Base-by-base conservation (phyloP, 2,888 invertebrate genomes). In the Eupithecia dodoneata region DNA sequence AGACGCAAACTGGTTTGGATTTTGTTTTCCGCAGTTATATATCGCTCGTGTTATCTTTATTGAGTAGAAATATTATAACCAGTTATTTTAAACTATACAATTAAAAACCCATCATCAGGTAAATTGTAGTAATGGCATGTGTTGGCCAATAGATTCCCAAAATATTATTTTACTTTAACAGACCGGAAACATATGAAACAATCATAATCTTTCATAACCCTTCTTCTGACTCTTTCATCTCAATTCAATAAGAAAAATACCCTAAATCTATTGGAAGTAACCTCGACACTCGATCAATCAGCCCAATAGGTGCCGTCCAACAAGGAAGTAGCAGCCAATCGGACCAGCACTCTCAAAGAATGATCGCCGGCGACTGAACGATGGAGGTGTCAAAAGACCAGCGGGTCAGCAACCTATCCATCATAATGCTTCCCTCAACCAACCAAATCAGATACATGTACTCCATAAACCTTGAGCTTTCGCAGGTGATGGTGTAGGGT, bases 351-450 rank as follows among this genome's bases (percentile, higher is more conserved):
- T 90, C 91, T 91, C 93, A 91, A 93, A 93, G 92, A 87, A 87
- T 88, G 91, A 93, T 93, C 90, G 90, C 89, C 86, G 89, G 84
- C 91, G 86, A 93, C 94, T 94, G 94, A 94, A 90, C 91, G 94
- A 94, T 94, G 92, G 90, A 87, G 87, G 88, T 89, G 92, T 90
- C 93, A 91, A 93, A 93, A 92, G 91, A 91, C 90, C 91, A 91
- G 91, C 88, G 89, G 92, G 88, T 89, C 87, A 91, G 87, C 89
- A 87, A 85, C 89, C 89, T 87, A 94, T 94, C 93, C 92, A 94
- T 94, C 94, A 94, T 92, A 91, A 84, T 86, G 84, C 88, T 88
- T 83, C 83, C 83, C 81, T 75, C 74, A 75, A 80, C 94, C 90
- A 91, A 41, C 83, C 66, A 74, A 84, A 44, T 42, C 13, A 81